A percentile compares a stretch with the other conserved stretches of the same genome.
Evolutionary conservation across 2,888 invertebrate species (phyloP).

Genomic region (Drosophila anomalata): DNA sequence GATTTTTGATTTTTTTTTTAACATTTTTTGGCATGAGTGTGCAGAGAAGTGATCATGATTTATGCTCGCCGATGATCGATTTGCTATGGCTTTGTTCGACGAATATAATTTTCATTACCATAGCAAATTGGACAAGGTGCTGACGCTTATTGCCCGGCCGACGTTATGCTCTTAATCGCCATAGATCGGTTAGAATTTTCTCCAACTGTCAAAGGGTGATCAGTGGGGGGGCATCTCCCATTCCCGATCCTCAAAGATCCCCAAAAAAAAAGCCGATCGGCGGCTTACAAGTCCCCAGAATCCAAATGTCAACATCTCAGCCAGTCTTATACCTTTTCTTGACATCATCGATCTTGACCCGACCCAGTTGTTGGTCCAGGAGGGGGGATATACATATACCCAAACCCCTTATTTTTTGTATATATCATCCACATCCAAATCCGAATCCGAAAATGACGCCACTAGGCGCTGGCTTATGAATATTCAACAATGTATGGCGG

Average conservation of each 20-base stretch:
- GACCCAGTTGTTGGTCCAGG: conserved; percentile 60
- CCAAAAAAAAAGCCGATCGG: conserved; percentile 42
- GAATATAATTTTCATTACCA: conserved; percentile 76
- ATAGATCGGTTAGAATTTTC: conserved; percentile 33
- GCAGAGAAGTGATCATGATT: conserved; percentile 64
- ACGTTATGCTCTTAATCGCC: conserved; percentile 58
- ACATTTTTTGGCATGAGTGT: conserved; percentile 62
- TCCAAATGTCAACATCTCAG: conserved; percentile 72
- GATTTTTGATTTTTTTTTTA: conserved; percentile 47
- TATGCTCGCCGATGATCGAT: conserved; percentile 55
- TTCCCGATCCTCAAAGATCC: conserved; percentile 5
- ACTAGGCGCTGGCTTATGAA: conserved; percentile 72
- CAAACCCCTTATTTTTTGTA: not conserved
- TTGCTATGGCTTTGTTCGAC: conserved; percentile 62
- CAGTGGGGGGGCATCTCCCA: conserved; percentile 52
- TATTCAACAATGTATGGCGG: conserved; percentile 56
- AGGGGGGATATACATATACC: not conserved
- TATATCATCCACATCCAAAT: conserved; percentile 38
- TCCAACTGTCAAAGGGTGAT: conserved; percentile 61
- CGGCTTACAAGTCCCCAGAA: conserved; percentile 51
- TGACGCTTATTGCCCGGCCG: conserved; percentile 70
- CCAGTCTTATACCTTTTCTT: conserved; percentile 46
- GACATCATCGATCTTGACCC: conserved; percentile 76
- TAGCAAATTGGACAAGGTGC: conserved; percentile 81
- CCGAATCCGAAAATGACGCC: conserved; percentile 61